Evolutionary conservation across 2,113 vertebrate species (phyloP).

Genomic region (Eudyptes chrysolophus): DNA sequence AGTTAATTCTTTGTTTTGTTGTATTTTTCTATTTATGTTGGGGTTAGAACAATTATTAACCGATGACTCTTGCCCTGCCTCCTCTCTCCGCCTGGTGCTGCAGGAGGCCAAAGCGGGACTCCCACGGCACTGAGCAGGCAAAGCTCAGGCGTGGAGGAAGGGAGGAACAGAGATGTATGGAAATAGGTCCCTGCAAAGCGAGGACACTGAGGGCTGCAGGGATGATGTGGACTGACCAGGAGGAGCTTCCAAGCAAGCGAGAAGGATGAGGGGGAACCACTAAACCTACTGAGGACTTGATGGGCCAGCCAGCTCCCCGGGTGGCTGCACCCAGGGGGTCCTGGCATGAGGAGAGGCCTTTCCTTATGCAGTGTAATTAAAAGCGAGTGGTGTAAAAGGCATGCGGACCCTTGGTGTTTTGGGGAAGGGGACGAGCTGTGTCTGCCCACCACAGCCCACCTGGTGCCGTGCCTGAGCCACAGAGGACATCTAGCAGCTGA

Average conservation of each 20-base stretch:
- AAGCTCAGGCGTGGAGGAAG: background rate
- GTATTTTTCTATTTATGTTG: conserved; percentile 64
- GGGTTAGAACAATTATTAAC: conserved; percentile 53
- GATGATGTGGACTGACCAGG: background rate
- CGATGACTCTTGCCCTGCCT: conserved; percentile 6
- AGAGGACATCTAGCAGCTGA: background rate
- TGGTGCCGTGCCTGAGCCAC: rapidly evolving
- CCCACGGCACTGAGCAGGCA: background rate
- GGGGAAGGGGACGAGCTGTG: background rate
- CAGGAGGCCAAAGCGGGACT: background rate
- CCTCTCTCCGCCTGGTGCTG: background rate
- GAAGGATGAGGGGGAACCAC: conserved; percentile 32
- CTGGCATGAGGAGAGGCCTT: background rate
- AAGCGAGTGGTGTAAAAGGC: conserved; percentile 2
- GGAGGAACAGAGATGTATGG: background rate
- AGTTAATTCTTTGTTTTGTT: conserved; percentile 53
- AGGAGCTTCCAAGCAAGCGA: background rate
- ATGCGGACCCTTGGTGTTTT: background rate
- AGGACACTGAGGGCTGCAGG: background rate
- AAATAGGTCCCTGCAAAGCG: background rate
- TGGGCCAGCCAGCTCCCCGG: background rate
- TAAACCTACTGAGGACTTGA: conserved; percentile 56
- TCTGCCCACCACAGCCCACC: rapidly evolving
- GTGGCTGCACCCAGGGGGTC: background rate
- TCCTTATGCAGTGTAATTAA: conserved; percentile 48